phyloP scores from a whole-genome alignment of 1,140 invertebrate genomes.

The Halotydeus destructor region DNA sequence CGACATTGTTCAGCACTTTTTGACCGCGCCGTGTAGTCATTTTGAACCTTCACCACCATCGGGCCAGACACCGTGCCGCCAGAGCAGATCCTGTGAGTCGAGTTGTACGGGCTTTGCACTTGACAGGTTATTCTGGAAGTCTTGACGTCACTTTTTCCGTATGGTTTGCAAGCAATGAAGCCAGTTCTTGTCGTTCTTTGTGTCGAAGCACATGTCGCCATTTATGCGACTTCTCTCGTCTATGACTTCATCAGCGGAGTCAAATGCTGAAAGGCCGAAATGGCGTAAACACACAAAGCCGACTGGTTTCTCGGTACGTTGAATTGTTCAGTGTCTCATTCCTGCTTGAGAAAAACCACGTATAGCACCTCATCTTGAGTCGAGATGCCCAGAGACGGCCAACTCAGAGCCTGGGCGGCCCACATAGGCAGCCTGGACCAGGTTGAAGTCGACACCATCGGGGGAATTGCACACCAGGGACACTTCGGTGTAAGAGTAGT shows the following conservation, averaged over 20 bases:
- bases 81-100: conserved; percentile 1
- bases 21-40: conserved; percentile 59
- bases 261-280: conserved; percentile 66
- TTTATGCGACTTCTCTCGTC: conserved; percentile 57
- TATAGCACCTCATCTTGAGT: conserved; percentile 83
- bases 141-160: conserved; percentile 59
- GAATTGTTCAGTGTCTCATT: conserved; percentile 23
- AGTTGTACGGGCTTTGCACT: conserved; percentile 47
- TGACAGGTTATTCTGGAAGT: conserved; percentile 58
- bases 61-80: conserved; percentile 13
- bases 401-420: conserved; percentile 76
- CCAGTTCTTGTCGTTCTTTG: conserved; percentile 37
- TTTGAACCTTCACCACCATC: conserved; percentile 54
- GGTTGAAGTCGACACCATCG: conserved; percentile 53
- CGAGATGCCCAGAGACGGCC: conserved; percentile 64
- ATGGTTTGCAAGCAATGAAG: conserved; percentile 24
- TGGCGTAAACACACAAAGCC: conserved; percentile 83
- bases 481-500: conserved; percentile 94
- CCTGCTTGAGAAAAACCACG: conserved; percentile 73
- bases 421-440: conserved; percentile 78
- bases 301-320: conserved; percentile 36
- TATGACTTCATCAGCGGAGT: conserved; percentile 70
- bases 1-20: too few species aligned
- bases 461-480: conserved; percentile 72
- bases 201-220: conserved; percentile 62